Percentiles rank a stretch among this genome's conserved stretches.
These are phyloP conservation scores for Saccostrea cuccullata DNA, from an alignment of 1,140 invertebrate species.

Conservation along the genomic window DNA sequence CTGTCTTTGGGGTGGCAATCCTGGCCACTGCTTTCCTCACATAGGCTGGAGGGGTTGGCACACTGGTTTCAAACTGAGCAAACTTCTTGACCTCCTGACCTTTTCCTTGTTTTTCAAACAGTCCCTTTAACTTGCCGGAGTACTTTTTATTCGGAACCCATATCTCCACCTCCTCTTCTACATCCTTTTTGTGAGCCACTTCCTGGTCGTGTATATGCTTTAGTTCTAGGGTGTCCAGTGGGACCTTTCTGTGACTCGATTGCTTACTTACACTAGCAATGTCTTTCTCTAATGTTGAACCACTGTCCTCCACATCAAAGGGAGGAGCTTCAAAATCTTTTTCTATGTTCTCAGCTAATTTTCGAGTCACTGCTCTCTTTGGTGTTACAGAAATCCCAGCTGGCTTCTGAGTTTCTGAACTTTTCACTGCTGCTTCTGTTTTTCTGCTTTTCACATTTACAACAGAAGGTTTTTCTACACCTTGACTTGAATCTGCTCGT, in stretches of 20 bases:
- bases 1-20: background rate
- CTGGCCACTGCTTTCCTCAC: background rate
- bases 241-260: background rate
- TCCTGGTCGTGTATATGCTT: constrained; percentile 12
- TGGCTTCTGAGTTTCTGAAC: background rate
- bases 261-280: background rate
- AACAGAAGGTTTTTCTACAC: background rate
- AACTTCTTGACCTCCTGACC: background rate
- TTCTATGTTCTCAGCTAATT: background rate
- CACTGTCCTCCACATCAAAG: background rate
- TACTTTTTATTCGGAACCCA: constrained; percentile 28
- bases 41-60: background rate
- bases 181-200: background rate
- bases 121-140: background rate
- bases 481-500: background rate
- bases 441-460: background rate
- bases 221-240: constrained; percentile 9
- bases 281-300: background rate
- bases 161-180: constrained; percentile 13
- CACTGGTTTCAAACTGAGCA: constrained; percentile 7
- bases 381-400: background rate
- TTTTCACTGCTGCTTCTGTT: background rate
- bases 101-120: background rate
- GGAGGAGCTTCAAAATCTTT: background rate
- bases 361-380: background rate